These are phyloP conservation scores for Phainopepla nitens DNA, from an alignment of 2,113 vertebrate species.

Conservation along the genomic window DNA sequence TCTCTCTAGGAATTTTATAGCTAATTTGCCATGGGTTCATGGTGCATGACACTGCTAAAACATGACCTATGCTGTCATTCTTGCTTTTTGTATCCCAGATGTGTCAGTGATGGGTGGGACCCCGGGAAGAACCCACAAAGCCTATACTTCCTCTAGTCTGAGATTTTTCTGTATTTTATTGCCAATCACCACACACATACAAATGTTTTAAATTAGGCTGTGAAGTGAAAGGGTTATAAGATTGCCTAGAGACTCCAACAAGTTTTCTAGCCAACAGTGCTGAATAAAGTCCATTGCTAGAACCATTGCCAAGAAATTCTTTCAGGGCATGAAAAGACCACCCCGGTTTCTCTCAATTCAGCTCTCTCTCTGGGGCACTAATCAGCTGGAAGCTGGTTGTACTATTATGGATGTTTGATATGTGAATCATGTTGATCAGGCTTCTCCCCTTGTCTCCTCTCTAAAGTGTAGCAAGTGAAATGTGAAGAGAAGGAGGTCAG, in stretches of 20 bases:
- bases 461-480: background rate
- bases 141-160: background rate
- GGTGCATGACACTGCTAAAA: background rate
- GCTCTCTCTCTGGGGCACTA: background rate
- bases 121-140: background rate
- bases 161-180: constrained; percentile 26
- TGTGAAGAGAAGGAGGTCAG: background rate
- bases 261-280: constrained; percentile 4
- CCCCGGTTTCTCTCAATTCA: background rate
- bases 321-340: constrained; percentile 45
- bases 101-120: background rate
- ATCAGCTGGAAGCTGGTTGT: background rate
- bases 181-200: background rate
- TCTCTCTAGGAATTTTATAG: background rate
- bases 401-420: background rate
- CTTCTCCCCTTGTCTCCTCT: background rate
- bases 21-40: background rate
- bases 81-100: background rate
- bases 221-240: constrained; percentile 12
- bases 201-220: constrained; percentile 43
- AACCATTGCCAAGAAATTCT: constrained; percentile 45
- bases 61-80: background rate
- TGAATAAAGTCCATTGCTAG: constrained; percentile 20
- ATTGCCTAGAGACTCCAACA: constrained; percentile 31
- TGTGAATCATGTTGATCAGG: background rate